Base-by-base conservation (phyloP, 2,797 vertebrate species). In the Peromyscus nudipes region DNA sequence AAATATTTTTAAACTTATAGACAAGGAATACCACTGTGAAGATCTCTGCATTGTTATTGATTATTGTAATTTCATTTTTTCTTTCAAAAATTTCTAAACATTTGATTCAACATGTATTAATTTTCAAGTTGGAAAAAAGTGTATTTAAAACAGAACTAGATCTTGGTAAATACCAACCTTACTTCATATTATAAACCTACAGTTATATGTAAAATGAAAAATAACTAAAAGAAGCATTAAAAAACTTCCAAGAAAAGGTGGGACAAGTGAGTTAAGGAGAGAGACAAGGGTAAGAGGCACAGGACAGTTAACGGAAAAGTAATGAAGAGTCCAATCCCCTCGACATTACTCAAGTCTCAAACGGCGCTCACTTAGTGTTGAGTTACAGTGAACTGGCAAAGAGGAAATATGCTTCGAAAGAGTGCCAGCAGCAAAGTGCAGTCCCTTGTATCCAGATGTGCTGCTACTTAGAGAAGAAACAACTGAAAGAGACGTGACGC, bases 121-220 rank as follows among this genome's bases (percentile, higher is more conserved):
- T 81, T 91, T 95, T 57, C 19, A 91, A 69, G n/a, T 27, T 96
- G 84, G 67, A 64, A 76, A 80, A 94, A 79, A 95, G 67, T 34
- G 23, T 90, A 95, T 52, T 93, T 92, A 89, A 80, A 96, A 80
- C 92, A 37, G 23, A 96, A 96, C 40, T 17, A 49, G 17, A 67
- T 94, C 52, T 95, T 86, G n/a, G 71, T 81, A 95, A 92, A 94
- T 19, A 65, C 31, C 73, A 92, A 86, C 62, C 60, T 85, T 88
- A 80, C 77, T 97, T 95, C 76, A 46, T 81, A 82, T 85, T 91
- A 94, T 77, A 93, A 95, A 64, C 1, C 27, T 67, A 37, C 87
- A 89, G 57, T 80, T 91, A 83, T 34, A 60, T 43, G 27, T 89
- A 89, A 92, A 71, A 93, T 82, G 37, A 6, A 97, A 65, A 94